Evolutionary conservation across 2,888 invertebrate species (phyloP), one percentile per base, ranked within the genome.

Genomic region (Aromia moschata): DNA sequence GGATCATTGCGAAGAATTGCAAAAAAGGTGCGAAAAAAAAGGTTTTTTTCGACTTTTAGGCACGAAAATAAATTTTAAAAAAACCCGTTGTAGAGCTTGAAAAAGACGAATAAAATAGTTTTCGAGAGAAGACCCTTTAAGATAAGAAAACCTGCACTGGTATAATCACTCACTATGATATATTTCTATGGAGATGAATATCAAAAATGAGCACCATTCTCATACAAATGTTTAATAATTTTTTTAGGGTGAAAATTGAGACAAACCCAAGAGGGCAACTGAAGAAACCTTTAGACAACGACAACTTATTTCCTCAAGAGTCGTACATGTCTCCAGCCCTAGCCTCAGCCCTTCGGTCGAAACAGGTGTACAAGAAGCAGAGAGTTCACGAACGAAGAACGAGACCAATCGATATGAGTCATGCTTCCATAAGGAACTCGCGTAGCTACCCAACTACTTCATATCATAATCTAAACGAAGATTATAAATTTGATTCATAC

Each of bases 241-340:
- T 44, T 63, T 64, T 52, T n/a, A 64, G 64, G 31, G 58, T 52
- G 1, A 30, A 15, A 12, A 25, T 60, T 17, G 64, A 64, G 43
- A 47, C 14, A 10, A 31, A 47, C 11, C 41, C 58, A 9, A 31
- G 40, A 17, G 61, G 61, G 9, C 58, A 61, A 38, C 43, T 55
- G n/a, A 61, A 51, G 46, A 40, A 37, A 3, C 54, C 38, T 16
- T 25, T 9, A 25, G 45, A 51, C 7, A 16, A 49, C 12, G 11
- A 40, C 10, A 16, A 12, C 10, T 10, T 37, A 0, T 10, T 3
- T 2, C 46, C 36, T 18, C 14, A 49, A 43, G 25, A 10, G 15
- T 12, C 25, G 14, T 17, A 46, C 1, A 20, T 10, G 25, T 57
- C 57, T 45, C 11, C 55, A 10, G 41, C 46, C 16, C 10, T 58